A percentile compares a stretch with the other conserved stretches of the same genome.
phyloP scores from a whole-genome alignment of 2,113 vertebrate genomes.

The Gila orcuttii region DNA sequence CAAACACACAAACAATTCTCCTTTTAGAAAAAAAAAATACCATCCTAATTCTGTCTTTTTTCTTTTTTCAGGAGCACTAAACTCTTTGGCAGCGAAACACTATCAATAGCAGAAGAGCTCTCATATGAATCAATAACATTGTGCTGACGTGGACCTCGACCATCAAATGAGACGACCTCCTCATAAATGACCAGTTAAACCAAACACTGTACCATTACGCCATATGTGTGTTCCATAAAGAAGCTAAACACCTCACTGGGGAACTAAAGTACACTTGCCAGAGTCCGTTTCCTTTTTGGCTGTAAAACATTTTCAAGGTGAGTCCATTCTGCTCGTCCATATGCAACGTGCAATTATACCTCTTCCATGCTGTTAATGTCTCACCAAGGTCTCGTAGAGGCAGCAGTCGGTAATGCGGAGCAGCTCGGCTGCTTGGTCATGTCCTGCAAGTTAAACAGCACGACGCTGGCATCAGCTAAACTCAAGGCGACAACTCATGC shows the following conservation, averaged over 20 bases:
- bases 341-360: constrained; percentile 65
- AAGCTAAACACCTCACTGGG: constrained; percentile 43
- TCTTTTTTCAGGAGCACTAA: neutral
- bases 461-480: constrained; percentile 20
- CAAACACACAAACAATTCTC: constrained; percentile 35
- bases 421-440: constrained; percentile 21
- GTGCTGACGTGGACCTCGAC: neutral
- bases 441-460: constrained; percentile 37
- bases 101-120: neutral
- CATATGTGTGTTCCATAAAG: constrained; percentile 43
- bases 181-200: constrained; percentile 25
- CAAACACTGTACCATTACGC: constrained; percentile 24
- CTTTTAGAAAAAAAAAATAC: neutral
- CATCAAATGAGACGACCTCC: constrained; percentile 27
- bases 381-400: constrained; percentile 61
- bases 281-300: constrained; percentile 49
- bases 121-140: constrained; percentile 27
- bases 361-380: constrained; percentile 66
- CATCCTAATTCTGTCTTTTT: neutral
- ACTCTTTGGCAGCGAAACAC: constrained; percentile 31
- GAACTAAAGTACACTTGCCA: constrained; percentile 31
- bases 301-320: constrained; percentile 67
- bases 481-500: constrained; percentile 21
- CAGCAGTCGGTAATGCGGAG: constrained; percentile 38
- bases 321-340: constrained; percentile 64